These are phyloP conservation scores for Poicephalus gulielmi DNA, from an alignment of 2,113 vertebrate species.

Conservation along the genomic window DNA sequence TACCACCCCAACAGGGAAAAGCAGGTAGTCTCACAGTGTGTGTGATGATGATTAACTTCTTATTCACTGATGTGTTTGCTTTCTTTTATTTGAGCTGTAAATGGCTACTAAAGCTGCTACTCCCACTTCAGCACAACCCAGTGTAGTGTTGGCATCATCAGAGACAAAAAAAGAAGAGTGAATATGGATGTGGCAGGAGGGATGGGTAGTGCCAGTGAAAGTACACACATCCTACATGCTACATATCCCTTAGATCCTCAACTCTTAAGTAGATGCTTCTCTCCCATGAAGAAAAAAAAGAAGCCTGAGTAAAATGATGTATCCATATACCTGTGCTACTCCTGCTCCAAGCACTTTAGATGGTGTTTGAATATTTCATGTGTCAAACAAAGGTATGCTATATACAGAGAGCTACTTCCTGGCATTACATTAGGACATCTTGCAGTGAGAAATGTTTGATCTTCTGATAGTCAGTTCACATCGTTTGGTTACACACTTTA, in stretches of 20 bases:
- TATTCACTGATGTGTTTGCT: not conserved
- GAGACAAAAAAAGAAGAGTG: not conserved
- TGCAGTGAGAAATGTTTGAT: slow-evolving; percentile 9
- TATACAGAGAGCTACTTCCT: not conserved
- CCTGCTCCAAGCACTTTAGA: not conserved
- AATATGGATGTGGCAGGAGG: not conserved
- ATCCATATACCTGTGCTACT: not conserved
- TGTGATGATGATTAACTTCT: not conserved
- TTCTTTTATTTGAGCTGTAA: not conserved
- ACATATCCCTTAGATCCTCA: not conserved
- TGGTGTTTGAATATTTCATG: slow-evolving; percentile 11
- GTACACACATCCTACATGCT: not conserved
- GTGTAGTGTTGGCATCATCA: not conserved
- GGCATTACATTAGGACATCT: slow-evolving; percentile 10
- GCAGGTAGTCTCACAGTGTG: not conserved
- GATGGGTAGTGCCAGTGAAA: not conserved
- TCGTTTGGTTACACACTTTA: not conserved
- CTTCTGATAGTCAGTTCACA: slow-evolving; percentile 11
- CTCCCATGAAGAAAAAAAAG: not conserved
- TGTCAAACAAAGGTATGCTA: not conserved
- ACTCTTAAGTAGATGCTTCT: not conserved
- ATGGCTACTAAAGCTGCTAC: not conserved
- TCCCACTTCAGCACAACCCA: not conserved
- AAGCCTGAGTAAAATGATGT: not conserved
- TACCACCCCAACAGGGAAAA: not conserved